Percentiles rank a stretch among this genome's conserved stretches.
phyloP scores from a whole-genome alignment of 2,888 invertebrate species.

The Harmothoe impar region DNA sequence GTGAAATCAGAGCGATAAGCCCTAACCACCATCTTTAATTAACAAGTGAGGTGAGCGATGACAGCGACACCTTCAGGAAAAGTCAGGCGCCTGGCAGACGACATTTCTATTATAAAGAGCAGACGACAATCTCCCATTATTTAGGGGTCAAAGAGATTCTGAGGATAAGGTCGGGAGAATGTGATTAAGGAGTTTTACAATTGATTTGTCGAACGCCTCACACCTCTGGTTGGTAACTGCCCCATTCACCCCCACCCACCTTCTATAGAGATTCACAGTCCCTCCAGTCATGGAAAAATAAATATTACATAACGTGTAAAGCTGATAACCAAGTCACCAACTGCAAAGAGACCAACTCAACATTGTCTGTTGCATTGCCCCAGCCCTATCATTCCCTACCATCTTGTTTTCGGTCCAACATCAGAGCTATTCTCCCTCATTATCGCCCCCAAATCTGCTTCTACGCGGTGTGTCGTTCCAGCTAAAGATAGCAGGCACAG shows the following conservation, averaged over 20 bases:
- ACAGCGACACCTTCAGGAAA: background rate
- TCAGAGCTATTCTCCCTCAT: background rate
- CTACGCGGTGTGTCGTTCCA: background rate
- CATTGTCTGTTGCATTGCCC: background rate
- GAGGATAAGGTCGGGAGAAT: background rate
- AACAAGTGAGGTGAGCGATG: background rate
- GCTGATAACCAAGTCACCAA: background rate
- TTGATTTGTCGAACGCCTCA: background rate
- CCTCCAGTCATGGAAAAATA: background rate
- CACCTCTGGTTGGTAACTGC: background rate
- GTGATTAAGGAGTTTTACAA: background rate
- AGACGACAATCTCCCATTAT: background rate
- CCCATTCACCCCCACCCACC: background rate
- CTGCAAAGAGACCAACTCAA: background rate
- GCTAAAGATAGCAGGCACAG: background rate
- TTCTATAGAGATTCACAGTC: too few relatives aligned
- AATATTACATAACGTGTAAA: background rate
- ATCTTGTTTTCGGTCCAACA: background rate
- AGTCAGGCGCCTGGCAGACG: slow-evolving; percentile 2
- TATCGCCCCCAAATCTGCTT: background rate
- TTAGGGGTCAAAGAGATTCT: background rate
- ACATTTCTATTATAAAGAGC: background rate
- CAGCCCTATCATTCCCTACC: background rate
- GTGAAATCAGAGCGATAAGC: background rate
- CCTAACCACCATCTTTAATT: background rate